Base-by-base conservation (phyloP, 1,140 invertebrate species). In the Drosophila rhopaloa region DNA sequence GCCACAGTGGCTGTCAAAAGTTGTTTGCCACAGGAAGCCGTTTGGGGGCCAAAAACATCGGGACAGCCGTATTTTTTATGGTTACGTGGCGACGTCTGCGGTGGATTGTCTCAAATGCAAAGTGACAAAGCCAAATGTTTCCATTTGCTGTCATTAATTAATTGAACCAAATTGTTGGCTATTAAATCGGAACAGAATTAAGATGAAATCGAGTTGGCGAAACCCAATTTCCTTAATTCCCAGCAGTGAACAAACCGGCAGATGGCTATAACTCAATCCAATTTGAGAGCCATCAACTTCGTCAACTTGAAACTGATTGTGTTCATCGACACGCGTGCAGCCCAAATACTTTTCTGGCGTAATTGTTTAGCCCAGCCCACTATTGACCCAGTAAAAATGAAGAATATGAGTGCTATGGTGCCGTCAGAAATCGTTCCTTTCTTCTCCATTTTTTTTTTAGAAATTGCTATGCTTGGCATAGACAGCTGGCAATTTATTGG, bases 11-110 rank as follows among this genome's bases (percentile, higher is more conserved):
- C 82, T 85, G 70, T 55, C 47, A 63, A 47, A 81, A 85, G 63
- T 72, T 86, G 79, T 81, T 81, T 68, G 80, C 70, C 70, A 86
- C 75, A 81, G 82, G 82, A 81, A 85, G 74, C 67, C 62, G 72
- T 68, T 62, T 29, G n/a, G 14, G 59, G 11, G 27, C 19, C 16
- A 11, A 16, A 10, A 40, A 11, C 27, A 11, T 51, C 14, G 38
- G 60, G 37, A 29, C 14, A 35, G 61, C 41, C 19, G 40, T 27
- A 14, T 16, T 56, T 66, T 84, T 84, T 62, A 77, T 68, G 74
- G 55, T 35, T 56, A 48, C 24, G 24, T 27, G 46, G 41, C 54
- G 27, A 46, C 40, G 44, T 75, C 53, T 63, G 54, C 46, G 43
- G 43, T 16, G 57, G 59, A 66, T 78, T 78, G 50, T 68, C 55